phyloP scores from a whole-genome alignment of 2,113 vertebrate species.

The Melanocharis versteri region DNA sequence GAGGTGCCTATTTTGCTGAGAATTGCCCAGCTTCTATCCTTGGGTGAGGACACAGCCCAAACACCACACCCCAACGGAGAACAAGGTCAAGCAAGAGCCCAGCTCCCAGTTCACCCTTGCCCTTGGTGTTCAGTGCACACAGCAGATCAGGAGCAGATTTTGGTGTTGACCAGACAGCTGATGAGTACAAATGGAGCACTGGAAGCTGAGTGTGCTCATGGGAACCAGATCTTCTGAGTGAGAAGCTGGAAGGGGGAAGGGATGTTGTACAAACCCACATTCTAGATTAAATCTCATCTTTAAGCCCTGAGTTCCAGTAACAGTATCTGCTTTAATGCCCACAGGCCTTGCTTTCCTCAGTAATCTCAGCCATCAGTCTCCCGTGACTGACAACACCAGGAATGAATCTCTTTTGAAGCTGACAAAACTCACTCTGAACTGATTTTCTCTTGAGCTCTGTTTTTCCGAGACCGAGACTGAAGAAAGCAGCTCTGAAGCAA shows the following conservation, averaged over 20 bases:
- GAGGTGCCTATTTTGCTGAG: background rate
- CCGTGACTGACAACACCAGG: background rate
- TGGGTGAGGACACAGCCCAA: background rate
- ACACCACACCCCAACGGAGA: background rate
- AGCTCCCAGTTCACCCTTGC: background rate
- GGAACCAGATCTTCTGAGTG: background rate
- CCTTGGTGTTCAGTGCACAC: background rate
- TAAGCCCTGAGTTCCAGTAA: background rate
- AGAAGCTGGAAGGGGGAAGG: background rate
- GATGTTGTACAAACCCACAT: background rate
- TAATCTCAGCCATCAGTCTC: constrained; percentile 33
- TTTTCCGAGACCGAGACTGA: background rate
- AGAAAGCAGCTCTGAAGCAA: background rate
- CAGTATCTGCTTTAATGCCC: constrained; percentile 31
- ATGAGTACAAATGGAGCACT: background rate
- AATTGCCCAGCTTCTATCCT: background rate
- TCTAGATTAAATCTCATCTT: constrained; percentile 30
- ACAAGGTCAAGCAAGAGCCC: background rate
- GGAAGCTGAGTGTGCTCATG: background rate
- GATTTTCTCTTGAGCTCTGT: constrained; percentile 22
- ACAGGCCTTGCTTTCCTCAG: constrained; percentile 16
- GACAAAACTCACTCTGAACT: constrained; percentile 35
- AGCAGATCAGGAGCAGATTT: background rate
- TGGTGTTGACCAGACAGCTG: background rate
- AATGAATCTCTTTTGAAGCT: constrained; percentile 36